phyloP scores from a whole-genome alignment of 2,888 invertebrate species.

The Oxycera nigricornis region DNA sequence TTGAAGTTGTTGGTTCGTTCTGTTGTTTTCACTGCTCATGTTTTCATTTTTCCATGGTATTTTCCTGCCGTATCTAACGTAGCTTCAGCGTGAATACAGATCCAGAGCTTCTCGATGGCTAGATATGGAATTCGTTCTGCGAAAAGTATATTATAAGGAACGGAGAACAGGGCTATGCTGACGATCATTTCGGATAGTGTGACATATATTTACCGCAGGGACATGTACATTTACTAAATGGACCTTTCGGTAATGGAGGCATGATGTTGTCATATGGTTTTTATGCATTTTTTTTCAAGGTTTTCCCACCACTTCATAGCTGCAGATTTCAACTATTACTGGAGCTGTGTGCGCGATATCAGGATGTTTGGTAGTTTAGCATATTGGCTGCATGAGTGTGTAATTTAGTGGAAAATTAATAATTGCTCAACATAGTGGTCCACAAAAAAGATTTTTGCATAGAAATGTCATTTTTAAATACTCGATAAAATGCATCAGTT shows the following conservation, averaged over 20 bases:
- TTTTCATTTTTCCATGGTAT: background rate
- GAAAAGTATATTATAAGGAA: slow-evolving; percentile 6
- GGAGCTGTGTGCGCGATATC: background rate
- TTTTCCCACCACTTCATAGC: background rate
- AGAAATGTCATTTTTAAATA: no score
- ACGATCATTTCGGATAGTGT: slow-evolving; percentile 10
- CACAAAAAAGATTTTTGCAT: no score
- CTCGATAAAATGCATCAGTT: no score
- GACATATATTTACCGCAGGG: slow-evolving; percentile 29
- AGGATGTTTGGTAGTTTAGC: background rate
- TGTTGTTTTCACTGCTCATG: background rate
- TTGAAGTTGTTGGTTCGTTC: background rate
- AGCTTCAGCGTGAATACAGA: no score
- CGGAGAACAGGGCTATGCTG: background rate
- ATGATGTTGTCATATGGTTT: background rate
- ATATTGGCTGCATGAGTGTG: background rate
- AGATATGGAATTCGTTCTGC: background rate
- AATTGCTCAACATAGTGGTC: background rate
- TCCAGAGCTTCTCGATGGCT: no score
- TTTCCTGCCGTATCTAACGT: background rate
- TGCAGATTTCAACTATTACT: background rate
- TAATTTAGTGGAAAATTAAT: slow-evolving; percentile 10
- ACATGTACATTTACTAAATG: slow-evolving; percentile 32
- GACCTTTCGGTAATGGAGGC: slow-evolving; percentile 33
- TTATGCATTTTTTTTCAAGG: slow-evolving; percentile 12